phyloP scores from a whole-genome alignment of 2,888 invertebrate species.

The Macrosoma leucophasiata region DNA sequence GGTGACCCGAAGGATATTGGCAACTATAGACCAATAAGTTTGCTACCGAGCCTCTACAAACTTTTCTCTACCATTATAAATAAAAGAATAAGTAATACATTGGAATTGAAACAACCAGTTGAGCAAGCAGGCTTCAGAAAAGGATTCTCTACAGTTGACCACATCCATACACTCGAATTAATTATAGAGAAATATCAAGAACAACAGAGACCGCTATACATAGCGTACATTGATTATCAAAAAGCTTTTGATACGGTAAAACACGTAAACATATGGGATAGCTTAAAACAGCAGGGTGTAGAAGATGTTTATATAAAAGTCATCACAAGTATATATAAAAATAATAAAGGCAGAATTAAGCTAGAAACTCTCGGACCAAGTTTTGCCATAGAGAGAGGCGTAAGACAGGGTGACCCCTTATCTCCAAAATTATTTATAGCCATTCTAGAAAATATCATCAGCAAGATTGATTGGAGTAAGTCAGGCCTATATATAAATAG shows the following conservation, averaged over 20 bases:
- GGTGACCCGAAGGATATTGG: constrained; percentile 10
- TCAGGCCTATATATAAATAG: not conserved
- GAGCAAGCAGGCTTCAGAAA: constrained; percentile 18
- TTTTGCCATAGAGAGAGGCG: constrained; percentile 10
- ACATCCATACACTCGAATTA: constrained; percentile 12
- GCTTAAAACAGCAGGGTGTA: constrained; percentile 8
- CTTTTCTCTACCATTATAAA: constrained; percentile 15
- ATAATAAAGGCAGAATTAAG: constrained; percentile 9
- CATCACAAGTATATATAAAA: constrained; percentile 12
- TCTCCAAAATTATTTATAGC: constrained; percentile 7
- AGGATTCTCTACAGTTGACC: constrained; percentile 15
- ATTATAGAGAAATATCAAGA: constrained; percentile 17
- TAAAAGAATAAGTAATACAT: constrained; percentile 12
- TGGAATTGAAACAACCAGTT: constrained; percentile 11
- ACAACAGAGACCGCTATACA: not conserved
- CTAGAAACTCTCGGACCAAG: constrained; percentile 6
- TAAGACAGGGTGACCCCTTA: constrained; percentile 15
- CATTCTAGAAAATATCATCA: constrained; percentile 4
- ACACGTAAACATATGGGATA: constrained; percentile 13
- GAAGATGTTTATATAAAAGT: constrained; percentile 8
- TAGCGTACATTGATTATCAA: constrained; percentile 8
- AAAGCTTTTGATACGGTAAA: constrained; percentile 5
- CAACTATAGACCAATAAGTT: constrained; percentile 15
- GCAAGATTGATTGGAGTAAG: constrained; percentile 3
- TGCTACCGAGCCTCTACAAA: constrained; percentile 13